Evolutionary conservation across 64 coral and sea anemone species (phyloP), one percentile per base, ranked within the genome.

Genomic region (Stichodactyla helianthus): DNA sequence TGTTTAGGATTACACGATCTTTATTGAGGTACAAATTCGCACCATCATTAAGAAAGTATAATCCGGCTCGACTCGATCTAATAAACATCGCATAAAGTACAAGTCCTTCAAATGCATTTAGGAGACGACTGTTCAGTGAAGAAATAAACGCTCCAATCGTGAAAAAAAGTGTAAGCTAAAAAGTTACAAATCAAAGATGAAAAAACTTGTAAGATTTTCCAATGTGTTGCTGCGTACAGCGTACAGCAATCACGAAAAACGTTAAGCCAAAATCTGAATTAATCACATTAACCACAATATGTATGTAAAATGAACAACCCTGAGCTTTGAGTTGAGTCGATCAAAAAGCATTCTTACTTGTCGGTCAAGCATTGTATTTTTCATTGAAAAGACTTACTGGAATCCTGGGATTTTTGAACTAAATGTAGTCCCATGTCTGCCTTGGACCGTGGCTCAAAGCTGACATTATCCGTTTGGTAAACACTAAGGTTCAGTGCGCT

Each of bases 381-480:
- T 50, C 20, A 53, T 52, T 27, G 10, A 50, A 79, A 31, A 84
- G 27, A 84, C 83, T 84, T 84, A 84, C 83, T 35, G 53, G 55
- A 50, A 57, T 84, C 54, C 55, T 58, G 59, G 55, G 54, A 53
- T 58, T 63, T 84, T 15, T 58, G 83, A 57, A 83, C 86, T 84
- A 83, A 77, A 88, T 82, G 82, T 62, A 84, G 79, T 82, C 85
- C 79, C 79, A 83, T 88, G 57, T 92, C 86, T 65, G 23, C 79
- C 62, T 77, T 87, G 59, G 86, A 88, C 63, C 86, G 87, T 84
- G 78, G 86, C 58, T 82, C 91, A 77, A 71, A 77, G 87, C 79
- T 92, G 82, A 93, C 56, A 89, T 86, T 93, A 92, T 88, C 91
- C 88, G 87, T 89, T 97, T 89, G 92, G 86, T 87, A 97, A 92